Evolutionary conservation across 2,888 invertebrate species (phyloP), one percentile per base, ranked within the genome.

Genomic region (Torymus texanus): DNA sequence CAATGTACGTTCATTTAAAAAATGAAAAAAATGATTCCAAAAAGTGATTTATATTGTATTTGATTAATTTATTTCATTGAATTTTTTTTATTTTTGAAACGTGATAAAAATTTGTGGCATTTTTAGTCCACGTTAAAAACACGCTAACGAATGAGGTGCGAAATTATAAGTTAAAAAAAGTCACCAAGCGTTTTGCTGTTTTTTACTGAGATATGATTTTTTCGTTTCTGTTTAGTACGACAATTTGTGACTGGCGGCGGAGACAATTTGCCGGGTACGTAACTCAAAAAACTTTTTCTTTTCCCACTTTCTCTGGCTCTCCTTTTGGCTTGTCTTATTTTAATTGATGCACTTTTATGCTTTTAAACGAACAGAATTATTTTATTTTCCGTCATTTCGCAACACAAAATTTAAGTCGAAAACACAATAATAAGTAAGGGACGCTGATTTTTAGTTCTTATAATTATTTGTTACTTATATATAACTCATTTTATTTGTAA

Each of bases 251-350:
- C 90, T 89, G 89, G 90, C 88, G 91, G 91, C 89, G 91, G 91
- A 91, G 91, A 91, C 90, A 91, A 90, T 91, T 91, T 91, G 89
- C 90, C 91, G 90, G 91, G 91, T 91, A 91, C 90, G 91, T 91
- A 91, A 90, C 87, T 89, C 89, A 89, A 86, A 13, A 81, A 80
- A 79, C 72, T 79, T 79, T 79, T 81, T 78, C 74, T 75, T 81
- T 81, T 75, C 72, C 75, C 75, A 74, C 75, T 78, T 81, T 77
- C 61, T 78, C 71, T 75, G 68, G 65, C 62, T 70, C 68, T 78
- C 81, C 75, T 65, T 70, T 78, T 68, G 68, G 72, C 75, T 78
- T 72, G 65, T 65, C 18, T 78, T 78, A 73, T 62, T 75, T 72
- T 75, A 67, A 66, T 70, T 73, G 53, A 63, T 81, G 81, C 78